phyloP scores from a whole-genome alignment of 64 coral and sea anemone genomes.

The Actinia equina region DNA sequence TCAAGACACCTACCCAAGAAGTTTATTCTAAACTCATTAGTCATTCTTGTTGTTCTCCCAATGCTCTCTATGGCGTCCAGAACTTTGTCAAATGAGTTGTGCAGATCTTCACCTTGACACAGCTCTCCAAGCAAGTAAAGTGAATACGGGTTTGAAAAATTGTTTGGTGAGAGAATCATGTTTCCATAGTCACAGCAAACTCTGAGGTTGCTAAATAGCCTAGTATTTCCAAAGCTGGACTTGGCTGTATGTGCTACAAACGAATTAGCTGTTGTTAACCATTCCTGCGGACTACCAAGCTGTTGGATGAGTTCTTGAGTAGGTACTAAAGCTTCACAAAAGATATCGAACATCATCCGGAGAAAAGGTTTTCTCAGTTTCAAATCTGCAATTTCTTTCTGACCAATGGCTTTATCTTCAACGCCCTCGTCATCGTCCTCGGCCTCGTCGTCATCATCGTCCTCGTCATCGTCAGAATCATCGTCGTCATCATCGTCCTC shows the following conservation, averaged over 20 bases:
- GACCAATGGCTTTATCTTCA: neutral
- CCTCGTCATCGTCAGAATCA: neutral
- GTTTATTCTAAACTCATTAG: neutral
- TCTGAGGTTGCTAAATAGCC: neutral
- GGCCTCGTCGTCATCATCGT: neutral
- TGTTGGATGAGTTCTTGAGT: neutral
- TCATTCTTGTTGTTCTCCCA: neutral
- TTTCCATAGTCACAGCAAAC: constrained; percentile 5
- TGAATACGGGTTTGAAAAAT: neutral
- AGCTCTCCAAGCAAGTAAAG: neutral
- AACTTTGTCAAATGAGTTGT: neutral
- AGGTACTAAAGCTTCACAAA: neutral
- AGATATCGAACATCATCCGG: neutral
- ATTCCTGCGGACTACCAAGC: neutral
- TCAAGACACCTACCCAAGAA: neutral
- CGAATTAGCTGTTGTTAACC: neutral
- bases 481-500: neutral
- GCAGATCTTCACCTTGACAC: neutral
- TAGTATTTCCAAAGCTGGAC: neutral
- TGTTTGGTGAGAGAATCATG: constrained; percentile 6
- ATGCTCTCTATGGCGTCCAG: neutral
- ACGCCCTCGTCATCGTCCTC: neutral
- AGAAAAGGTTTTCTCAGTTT: neutral
- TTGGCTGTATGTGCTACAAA: neutral
- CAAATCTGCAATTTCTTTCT: neutral